Evolutionary conservation across 2,888 invertebrate species (phyloP), one percentile per base, ranked within the genome.

Genomic region (Pseudeuparius sepicola): DNA sequence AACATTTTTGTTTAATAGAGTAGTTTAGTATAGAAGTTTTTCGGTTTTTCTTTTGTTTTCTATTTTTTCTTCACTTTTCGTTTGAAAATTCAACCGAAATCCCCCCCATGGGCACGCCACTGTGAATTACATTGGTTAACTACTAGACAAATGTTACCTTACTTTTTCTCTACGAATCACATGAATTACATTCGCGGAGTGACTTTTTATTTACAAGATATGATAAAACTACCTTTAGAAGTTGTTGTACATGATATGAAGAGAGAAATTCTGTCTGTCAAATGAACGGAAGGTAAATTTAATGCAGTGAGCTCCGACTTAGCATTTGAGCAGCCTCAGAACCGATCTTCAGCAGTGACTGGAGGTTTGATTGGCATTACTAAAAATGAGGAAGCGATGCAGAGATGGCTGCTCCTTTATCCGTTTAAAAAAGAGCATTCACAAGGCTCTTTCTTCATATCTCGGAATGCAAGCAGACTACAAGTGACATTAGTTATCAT

Each of bases 321-420:
- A 43, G 46, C 51, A 43, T 34, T 52, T 40, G 49, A 50, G 31
- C 47, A 51, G 40, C 47, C 49, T 40, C 46, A 49, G 35, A 52
- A 48, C 31, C 49, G 43, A 47, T 52, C 51, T 43, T 52, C 48
- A n/a, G 48, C 49, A 42, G 41, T 49, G 23, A 44, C 45, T 43
- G 48, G 45, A 44, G 44, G 45, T 27, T 47, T 48, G 25, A 43
- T 46, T 39, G 46, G 44, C 10, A 46, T 45, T n/a, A 45, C 46
- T 24, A 37, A 51, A 49, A 50, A 47, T 45, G 38, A 47, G 45
- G 45, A 51, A 31, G 49, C 44, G 29, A 45, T 50, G 39, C 47
- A 41, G 30, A 44, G 45, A 44, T 45, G 45, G 43, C 12, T 46
- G 34, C 43, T 45, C 41, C n/a, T n/a, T n/a, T n/a, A n/a, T n/a